Base-by-base conservation (phyloP, 2,888 invertebrate genomes). In the Julus scandinavius region DNA sequence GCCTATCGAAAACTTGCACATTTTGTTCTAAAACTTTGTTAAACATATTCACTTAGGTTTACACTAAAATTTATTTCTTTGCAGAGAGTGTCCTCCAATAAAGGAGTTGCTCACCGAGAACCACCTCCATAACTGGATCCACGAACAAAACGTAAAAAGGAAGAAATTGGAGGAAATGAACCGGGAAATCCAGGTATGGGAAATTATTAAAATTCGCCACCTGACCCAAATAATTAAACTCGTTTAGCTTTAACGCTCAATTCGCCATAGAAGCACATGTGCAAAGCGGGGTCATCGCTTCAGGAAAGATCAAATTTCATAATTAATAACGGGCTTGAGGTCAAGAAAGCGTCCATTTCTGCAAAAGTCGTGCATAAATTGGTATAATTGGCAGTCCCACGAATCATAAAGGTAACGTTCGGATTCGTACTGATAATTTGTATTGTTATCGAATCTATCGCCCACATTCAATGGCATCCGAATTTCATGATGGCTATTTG, bases 161-260 rank as follows among this genome's bases (percentile, higher is more conserved):
- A n/a, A 40, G 85, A 85, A 85, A 85, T 29, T 72, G 72, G 72
- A 20, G 72, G 20, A 72, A 72, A 72, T 72, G 72, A 72, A 72
- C 72, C 72, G 72, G 11, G 72, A 72, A 72, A 72, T 72, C 72
- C 72, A 72, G 72, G 72, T 72, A 72, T 72, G 72, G 29, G 72
- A 72, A 72, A 72, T 72, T 72, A 72, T 4, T 29, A 29, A 72
- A 72, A 20, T 29, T 72, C 9, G n/a, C 72, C 29, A 29, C 72
- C 72, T 72, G 72, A 72, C 72, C 72, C 72, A 20, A 29, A 72
- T 72, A 72, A 72, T 72, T 72, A 72, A 72, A 72, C 72, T 72
- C 72, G 72, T 72, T 72, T 72, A 72, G 72, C 72, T n/a, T n/a
- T 11, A 15, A 29, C 20, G 20, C 72, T 72, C 20, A 29, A 72